A percentile compares a stretch with the other conserved stretches of the same genome.
Conservation (phyloP, 64 coral and sea anemone species). For the Dendrophyllia cribrosa region DNA sequence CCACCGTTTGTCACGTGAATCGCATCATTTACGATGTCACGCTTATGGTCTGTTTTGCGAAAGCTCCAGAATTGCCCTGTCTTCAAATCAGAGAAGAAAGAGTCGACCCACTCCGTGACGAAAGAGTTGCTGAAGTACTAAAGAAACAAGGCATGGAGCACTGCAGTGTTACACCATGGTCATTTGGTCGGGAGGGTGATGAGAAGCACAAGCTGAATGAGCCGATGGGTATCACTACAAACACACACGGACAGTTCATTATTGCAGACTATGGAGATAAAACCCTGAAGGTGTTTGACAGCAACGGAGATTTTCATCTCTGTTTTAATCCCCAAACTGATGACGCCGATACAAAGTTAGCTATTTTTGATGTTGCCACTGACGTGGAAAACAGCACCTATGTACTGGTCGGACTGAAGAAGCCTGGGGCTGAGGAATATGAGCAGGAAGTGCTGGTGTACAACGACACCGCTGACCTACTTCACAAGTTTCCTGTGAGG, state of each 20-base stretch:
- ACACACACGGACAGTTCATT: constrained; percentile 28
- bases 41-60: background rate
- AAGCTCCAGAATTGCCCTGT: background rate
- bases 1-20: constrained; percentile 46
- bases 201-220: background rate
- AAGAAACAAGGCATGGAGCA: constrained; percentile 26
- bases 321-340: background rate
- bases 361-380: constrained; percentile 5
- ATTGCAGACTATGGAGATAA: background rate
- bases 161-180: background rate
- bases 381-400: background rate
- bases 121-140: background rate
- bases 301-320: background rate
- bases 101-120: constrained; percentile 34
- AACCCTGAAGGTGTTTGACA: constrained; percentile 28
- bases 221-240: constrained; percentile 20
- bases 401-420: background rate
- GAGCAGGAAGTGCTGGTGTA: background rate
- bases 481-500: constrained; percentile 30
- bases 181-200: constrained; percentile 46
- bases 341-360: background rate
- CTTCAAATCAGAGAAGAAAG: constrained; percentile 12
- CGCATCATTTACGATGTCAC: constrained; percentile 38
- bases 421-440: background rate
- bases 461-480: background rate